Evolutionary conservation across 2,888 invertebrate genomes (phyloP), one percentile per base, ranked within the genome.

Genomic region (Andrena praecox): DNA sequence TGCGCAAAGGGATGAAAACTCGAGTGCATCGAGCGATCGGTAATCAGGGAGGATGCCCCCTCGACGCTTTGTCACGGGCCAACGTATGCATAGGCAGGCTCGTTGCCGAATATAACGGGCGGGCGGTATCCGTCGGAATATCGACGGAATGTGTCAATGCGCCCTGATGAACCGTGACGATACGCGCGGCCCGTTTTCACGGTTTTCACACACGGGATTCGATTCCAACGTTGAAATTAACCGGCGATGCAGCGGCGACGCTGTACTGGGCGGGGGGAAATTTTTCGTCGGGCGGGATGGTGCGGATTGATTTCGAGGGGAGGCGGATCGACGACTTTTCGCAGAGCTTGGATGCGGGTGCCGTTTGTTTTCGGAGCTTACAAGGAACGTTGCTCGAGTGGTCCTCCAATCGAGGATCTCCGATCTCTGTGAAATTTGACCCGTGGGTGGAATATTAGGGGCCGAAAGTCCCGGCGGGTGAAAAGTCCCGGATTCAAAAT

Each of bases 91-190:
- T 54, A 59, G 66, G 64, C 31, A n/a, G 35, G 27, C 77, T 76
- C 68, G 80, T 73, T 71, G 73, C 60, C 54, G 60, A 82, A 69
- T 42, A 52, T 27, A 29, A 56, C 20, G 42, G 42, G 24, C 56
- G 33, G 24, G 31, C 29, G 10, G 42, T 29, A 33, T 35, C 85
- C 63, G 27, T 60, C 42, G 35, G 60, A 54, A 70, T 73, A 77
- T 62, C 50, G 70, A 77, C 64, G 73, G 69, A 50, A 80, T 66
- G 70, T 74, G 69, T 68, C 80, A 62, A 63, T 69, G 77, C 70
- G 64, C 66, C 56, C 64, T 75, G 80, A 85, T 80, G 85, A 80
- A 80, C 80, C 80, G 68, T 27, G 69, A 59, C 60, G 84, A 52
- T 70, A 72, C 74, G 67, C 54, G 68, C 52, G 52, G 31, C 50